Base-by-base conservation (phyloP, 1,140 invertebrate genomes). In the Anoplophora glabripennis region DNA sequence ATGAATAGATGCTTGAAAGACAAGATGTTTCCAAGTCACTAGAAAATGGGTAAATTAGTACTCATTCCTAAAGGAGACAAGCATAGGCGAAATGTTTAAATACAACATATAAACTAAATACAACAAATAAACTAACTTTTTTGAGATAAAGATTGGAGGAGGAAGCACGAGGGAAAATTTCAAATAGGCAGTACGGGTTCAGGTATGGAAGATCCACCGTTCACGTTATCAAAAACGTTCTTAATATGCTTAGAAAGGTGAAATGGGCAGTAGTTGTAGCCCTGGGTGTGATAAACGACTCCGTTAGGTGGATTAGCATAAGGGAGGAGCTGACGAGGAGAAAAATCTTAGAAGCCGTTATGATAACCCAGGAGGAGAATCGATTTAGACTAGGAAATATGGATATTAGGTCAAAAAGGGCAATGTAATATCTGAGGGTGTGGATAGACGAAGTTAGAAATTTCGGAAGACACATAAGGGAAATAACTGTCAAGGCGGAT, bases 401-500 rank as follows among this genome's bases (percentile, higher is more conserved):
- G 12, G 12, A 34, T 17, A 15, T 55, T 10, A 42, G n/a, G 17
- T 10, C 38, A 12, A 15, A 18, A 12, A 44, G 21, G 7, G 47
- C 1, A 9, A 28, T 59, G 4, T 47, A 34, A 34, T 58, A 54
- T 48, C 21, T 63, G 10, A 55, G 61, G 7, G 56, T 63, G 12
- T 47, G 18, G 0, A 7, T 63, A 2, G 55, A 63, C n/a, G 17
- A 33, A 1, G 33, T 18, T 17, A 7, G 54, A 41, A 14, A 4
- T 1, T 51, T 59, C 7, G 45, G 28, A 12, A n/a, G 4, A 28
- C 57, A 63, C 47, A 48, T 63, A 7, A 44, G 12, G 1, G 8
- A 55, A 15, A 45, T 41, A 11, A 37, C 33, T 11, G 18, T 34
- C 2, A 63, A 56, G 53, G 52, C 57, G 8, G 10, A 21, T 17